Evolutionary conservation across 2,888 invertebrate genomes (phyloP).

Genomic region (Drosophila antonietae): DNA sequence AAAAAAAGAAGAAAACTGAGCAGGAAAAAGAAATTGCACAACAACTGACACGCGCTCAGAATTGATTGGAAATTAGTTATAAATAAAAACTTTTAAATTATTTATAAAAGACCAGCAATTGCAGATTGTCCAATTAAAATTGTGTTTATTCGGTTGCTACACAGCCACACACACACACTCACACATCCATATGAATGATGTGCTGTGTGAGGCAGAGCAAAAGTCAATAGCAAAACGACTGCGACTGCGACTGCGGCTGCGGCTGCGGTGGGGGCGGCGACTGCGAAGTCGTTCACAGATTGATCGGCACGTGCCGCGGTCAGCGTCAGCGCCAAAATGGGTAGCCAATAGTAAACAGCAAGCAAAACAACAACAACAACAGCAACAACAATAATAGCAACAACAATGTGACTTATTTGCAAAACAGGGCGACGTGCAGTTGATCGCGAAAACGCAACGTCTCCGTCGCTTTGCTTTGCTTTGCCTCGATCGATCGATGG

Average conservation of each 20-base stretch:
- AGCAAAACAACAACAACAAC: background rate
- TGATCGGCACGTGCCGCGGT: slow-evolving; percentile 75
- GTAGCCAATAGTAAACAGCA: slow-evolving; percentile 59
- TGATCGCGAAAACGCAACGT: slow-evolving; percentile 68
- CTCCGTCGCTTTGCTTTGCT: background rate
- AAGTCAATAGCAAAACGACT: slow-evolving; percentile 47
- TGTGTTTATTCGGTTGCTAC: slow-evolving; percentile 19
- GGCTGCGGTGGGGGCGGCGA: slow-evolving; percentile 27
- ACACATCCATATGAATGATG: background rate
- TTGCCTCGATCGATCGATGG: slow-evolving; percentile 38
- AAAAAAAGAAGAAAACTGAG: slow-evolving; percentile 24
- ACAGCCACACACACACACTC: slow-evolving; percentile 9
- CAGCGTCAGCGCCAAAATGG: slow-evolving; percentile 54
- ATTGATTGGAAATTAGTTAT: slow-evolving; percentile 37
- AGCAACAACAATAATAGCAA: slow-evolving; percentile 13
- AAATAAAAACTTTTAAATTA: background rate
- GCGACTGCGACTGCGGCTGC: background rate
- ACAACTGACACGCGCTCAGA: slow-evolving; percentile 43
- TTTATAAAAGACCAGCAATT: slow-evolving; percentile 16
- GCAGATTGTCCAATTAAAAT: slow-evolving; percentile 47
- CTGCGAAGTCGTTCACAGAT: slow-evolving; percentile 59
- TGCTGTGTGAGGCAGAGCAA: slow-evolving; percentile 47
- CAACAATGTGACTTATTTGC: slow-evolving; percentile 42
- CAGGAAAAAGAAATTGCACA: slow-evolving; percentile 40
- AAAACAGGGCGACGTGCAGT: slow-evolving; percentile 72